These are phyloP conservation scores for Cephonodes hylas DNA, from an alignment of 2,888 invertebrate species.

Conservation along the genomic window DNA sequence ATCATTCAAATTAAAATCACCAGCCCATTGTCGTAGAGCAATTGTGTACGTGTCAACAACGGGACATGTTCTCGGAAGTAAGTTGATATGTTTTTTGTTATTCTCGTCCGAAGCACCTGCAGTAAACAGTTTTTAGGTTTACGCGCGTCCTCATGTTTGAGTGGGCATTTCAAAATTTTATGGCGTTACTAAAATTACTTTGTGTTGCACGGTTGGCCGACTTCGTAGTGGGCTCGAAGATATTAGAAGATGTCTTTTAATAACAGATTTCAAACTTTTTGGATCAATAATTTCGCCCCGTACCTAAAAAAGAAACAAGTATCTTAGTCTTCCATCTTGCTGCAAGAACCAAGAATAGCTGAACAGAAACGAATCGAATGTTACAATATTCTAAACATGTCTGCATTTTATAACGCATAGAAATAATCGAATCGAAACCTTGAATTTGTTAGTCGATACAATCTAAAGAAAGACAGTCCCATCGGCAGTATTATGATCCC, in stretches of 20 bases:
- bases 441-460: background rate
- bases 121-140: conserved; percentile 18
- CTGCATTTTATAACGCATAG: background rate
- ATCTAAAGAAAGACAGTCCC: background rate
- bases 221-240: too few relatives aligned
- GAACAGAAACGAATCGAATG: background rate
- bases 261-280: too few relatives aligned
- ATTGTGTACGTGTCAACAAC: conserved; percentile 61
- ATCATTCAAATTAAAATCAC: conserved; percentile 45
- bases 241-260: too few relatives aligned
- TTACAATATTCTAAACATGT: background rate
- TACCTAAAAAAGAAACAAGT: too few relatives aligned
- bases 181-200: background rate
- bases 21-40: conserved; percentile 48
- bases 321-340: too few relatives aligned
- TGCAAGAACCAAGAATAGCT: too few relatives aligned
- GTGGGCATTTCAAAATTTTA: conserved; percentile 16
- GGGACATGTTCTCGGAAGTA: conserved; percentile 59
- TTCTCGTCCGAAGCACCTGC: background rate
- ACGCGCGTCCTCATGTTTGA: conserved; percentile 10
- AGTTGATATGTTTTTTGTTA: conserved; percentile 55
- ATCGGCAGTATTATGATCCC: conserved; percentile 3
- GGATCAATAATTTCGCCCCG: too few relatives aligned
- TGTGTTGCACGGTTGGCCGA: background rate
- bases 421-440: conserved; percentile 15